Conservation (phyloP, 2,797 vertebrate genomes). For the Enteromius radiatus region DNA sequence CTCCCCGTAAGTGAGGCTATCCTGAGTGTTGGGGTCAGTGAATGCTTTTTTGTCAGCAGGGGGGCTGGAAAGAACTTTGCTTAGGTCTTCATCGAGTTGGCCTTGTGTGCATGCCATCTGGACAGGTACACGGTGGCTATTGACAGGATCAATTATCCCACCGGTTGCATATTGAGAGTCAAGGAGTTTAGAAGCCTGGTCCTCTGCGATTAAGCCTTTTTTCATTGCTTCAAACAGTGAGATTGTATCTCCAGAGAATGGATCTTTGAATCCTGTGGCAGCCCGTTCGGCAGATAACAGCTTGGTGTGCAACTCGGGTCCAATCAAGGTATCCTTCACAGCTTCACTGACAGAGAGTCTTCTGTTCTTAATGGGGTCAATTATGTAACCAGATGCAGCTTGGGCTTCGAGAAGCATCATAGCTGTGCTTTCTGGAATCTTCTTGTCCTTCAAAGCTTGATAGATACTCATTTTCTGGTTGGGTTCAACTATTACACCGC, state of each 20-base stretch:
- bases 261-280: conserved; percentile 84
- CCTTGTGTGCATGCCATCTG: conserved; percentile 82
- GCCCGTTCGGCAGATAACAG: conserved; percentile 83
- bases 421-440: conserved; percentile 77
- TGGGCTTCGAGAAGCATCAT: conserved; percentile 85
- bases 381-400: conserved; percentile 82
- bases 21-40: conserved; percentile 80
- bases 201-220: conserved; percentile 80
- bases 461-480: conserved; percentile 90
- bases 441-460: conserved; percentile 85
- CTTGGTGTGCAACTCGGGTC: conserved; percentile 80
- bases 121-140: conserved; percentile 79
- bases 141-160: conserved; percentile 82
- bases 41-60: conserved; percentile 79
- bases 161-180: conserved; percentile 85
- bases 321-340: conserved; percentile 79
- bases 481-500: conserved; percentile 85
- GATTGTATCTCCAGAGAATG: conserved; percentile 79
- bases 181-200: conserved; percentile 79
- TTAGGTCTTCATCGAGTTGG: conserved; percentile 80
- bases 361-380: conserved; percentile 79
- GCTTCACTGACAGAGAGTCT: conserved; percentile 84
- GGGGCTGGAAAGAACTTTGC: conserved; percentile 76
- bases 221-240: conserved; percentile 84
- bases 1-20: conserved; percentile 78